A percentile compares a stretch with the other conserved stretches of the same genome.
Evolutionary conservation across 2,888 invertebrate genomes (phyloP).

Genomic region (Pyrrhosoma nymphula): DNA sequence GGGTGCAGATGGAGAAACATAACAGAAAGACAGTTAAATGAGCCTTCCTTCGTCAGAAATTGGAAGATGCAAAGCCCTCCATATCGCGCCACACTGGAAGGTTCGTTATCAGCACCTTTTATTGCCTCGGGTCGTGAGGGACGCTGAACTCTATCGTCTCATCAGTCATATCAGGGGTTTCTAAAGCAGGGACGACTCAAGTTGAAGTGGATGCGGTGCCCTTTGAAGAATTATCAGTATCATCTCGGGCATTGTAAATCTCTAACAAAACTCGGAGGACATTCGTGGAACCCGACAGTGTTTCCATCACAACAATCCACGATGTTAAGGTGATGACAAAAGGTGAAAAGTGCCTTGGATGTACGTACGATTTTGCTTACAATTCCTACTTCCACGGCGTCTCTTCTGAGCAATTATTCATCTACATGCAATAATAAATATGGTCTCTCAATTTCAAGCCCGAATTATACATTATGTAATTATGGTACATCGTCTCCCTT

Average conservation of each 20-base stretch:
- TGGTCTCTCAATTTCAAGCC: no score
- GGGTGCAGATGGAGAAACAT: no score
- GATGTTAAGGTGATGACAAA: neutral
- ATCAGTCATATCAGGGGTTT: neutral
- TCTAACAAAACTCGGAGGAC: neutral
- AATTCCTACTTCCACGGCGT: neutral
- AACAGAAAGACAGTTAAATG: no score
- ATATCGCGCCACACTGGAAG: neutral
- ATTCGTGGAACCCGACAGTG: neutral
- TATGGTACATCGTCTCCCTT: no score
- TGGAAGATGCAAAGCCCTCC: neutral
- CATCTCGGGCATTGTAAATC: constrained; percentile 11
- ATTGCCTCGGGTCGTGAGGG: neutral
- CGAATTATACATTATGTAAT: no score
- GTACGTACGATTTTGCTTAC: neutral
- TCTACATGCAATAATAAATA: no score
- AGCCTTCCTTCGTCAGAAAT: neutral
- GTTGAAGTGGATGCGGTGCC: neutral
- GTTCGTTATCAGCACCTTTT: constrained; percentile 5
- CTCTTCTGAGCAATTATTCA: neutral
- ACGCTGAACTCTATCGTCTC: neutral
- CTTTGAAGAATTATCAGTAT: neutral
- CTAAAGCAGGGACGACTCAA: neutral
- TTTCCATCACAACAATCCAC: neutral
- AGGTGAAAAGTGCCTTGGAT: neutral